phyloP scores from a whole-genome alignment of 2,113 vertebrate genomes.

The Phalacrocorax pelagicus region DNA sequence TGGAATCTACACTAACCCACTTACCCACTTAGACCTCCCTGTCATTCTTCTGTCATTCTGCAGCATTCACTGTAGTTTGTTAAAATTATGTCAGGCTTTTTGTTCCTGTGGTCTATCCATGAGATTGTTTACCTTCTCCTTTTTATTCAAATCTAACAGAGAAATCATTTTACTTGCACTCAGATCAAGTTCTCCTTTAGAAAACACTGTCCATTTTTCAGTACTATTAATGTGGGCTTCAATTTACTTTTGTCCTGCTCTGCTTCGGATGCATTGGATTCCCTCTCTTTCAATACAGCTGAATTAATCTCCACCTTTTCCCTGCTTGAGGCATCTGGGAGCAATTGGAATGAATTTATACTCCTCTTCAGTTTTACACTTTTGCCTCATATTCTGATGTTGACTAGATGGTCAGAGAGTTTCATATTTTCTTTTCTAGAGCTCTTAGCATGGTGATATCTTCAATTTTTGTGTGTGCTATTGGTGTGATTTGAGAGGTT shows the following conservation, averaged over 20 bases:
- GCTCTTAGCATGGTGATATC: not conserved
- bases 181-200: constrained; percentile 9
- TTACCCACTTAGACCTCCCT: not conserved
- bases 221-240: not conserved
- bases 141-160: constrained; percentile 25
- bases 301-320: constrained; percentile 14
- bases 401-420: not conserved
- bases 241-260: constrained; percentile 16
- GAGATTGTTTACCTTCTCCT: not conserved
- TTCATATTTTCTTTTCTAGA: not conserved
- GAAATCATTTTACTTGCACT: not conserved
- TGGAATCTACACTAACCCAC: not conserved
- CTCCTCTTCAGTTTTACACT: not conserved
- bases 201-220: constrained; percentile 11
- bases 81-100: constrained; percentile 27
- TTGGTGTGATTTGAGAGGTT: constrained; percentile 3
- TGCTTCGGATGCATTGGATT: not conserved
- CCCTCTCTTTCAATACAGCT: constrained; percentile 7
- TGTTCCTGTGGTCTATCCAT: not conserved
- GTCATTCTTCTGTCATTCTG: not conserved
- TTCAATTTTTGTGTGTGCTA: not conserved
- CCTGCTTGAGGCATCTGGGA: constrained; percentile 8
- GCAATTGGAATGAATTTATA: not conserved
- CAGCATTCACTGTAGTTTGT: not conserved
- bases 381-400: constrained; percentile 21